Percentiles rank a stretch among this genome's conserved stretches.
phyloP scores from a whole-genome alignment of 30 jellyfish, hydroid and myxozoan genomes.

The Aurelia aurita region DNA sequence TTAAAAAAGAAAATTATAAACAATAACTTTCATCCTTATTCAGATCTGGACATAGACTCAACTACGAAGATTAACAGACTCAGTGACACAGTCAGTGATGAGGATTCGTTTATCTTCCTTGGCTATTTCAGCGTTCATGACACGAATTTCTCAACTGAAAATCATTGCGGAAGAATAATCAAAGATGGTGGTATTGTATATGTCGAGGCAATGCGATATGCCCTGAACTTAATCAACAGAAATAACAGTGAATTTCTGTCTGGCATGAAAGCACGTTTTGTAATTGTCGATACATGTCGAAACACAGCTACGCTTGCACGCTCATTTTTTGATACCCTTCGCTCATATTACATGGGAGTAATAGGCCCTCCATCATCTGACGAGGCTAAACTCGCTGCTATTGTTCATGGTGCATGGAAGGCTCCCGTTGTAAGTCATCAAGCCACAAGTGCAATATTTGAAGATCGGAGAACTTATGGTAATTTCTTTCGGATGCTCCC shows the following conservation, averaged over 20 bases:
- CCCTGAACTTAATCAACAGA: neutral
- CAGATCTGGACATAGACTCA: neutral
- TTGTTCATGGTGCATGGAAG: neutral
- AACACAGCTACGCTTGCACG: constrained; percentile 6
- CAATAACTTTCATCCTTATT: too few relatives aligned
- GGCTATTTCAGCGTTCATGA: neutral
- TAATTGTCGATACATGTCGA: constrained; percentile 2
- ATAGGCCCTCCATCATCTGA: constrained; percentile 23
- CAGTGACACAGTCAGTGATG: neutral
- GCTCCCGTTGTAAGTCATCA: constrained; percentile 2
- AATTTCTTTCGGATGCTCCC: constrained; percentile 55
- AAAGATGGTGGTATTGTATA: constrained; percentile 3
- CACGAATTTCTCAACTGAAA: neutral
- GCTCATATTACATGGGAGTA: neutral
- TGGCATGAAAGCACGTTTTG: neutral
- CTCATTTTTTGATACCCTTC: neutral
- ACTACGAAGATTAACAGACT: neutral
- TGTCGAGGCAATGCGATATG: constrained; percentile 33
- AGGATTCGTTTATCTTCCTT: neutral
- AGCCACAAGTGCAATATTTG: constrained; percentile 18
- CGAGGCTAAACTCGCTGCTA: neutral
- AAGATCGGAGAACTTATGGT: neutral
- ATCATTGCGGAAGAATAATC: constrained; percentile 6
- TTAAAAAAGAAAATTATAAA: too few relatives aligned
- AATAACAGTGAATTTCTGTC: neutral